Base-by-base conservation (phyloP, 2,113 vertebrate genomes). In the Aleadryas rufinucha region DNA sequence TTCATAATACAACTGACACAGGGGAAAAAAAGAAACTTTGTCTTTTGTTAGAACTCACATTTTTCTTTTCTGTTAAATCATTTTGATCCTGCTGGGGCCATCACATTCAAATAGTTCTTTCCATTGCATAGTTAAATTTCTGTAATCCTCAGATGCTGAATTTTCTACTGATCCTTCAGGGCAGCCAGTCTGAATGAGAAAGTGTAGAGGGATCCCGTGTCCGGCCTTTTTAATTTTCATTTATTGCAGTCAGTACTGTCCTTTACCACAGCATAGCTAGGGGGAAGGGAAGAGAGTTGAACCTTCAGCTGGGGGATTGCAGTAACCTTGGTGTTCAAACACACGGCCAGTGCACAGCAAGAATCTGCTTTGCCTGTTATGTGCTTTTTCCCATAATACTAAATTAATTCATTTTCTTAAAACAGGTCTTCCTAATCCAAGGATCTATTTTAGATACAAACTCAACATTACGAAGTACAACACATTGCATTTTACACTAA, bases 251-350 rank as follows among this genome's bases (percentile, higher is more conserved):
- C 75, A 77, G 63, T 93, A 50, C 52, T 84, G 66, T 92, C 89
- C 85, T 93, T 93, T 87, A 65, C 71, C 22, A 66, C 83, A 84
- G 64, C 68, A 84, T 75, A 84, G 83, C 76, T 86, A 31, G 59
- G 56, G 92, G 90, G 82, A 94, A 95, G 90, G 53, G 45, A 93
- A 94, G 39, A 92, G 85, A 78, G 56, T 63, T 59, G 72, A 86
- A 47, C 64, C 21, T 86, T 93, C 76, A 74, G 41, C 82, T 77
- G 45, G 23, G 65, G 71, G n/a, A 80, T 86, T 94, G 69, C 92
- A 70, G 82, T 81, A 95, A 92, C 95, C 85, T 80, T 95, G 90
- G 16, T 79, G 30, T 71, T 88, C 50, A 59, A 90, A 84, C 60
- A 81, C 11, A 45, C 12, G 94, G 85, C 37, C 88, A 65, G 33